Conservation (phyloP, 2,113 vertebrate genomes). For the Uropsilus gracilis region DNA sequence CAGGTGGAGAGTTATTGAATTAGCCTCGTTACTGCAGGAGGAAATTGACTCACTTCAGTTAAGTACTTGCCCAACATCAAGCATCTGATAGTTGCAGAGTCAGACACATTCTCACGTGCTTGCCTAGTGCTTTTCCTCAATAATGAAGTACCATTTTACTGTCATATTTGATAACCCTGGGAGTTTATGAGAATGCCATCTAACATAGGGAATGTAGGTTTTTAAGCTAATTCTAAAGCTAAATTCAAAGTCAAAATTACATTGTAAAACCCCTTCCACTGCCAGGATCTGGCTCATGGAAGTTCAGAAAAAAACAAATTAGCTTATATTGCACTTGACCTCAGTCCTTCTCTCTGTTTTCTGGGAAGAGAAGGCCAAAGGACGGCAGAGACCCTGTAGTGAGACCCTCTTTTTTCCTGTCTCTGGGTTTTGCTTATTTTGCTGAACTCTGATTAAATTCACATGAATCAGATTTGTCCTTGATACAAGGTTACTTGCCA, state of each 20-base stretch:
- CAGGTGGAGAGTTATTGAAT: background rate
- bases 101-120: background rate
- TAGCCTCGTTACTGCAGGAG: background rate
- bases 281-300: background rate
- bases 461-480: background rate
- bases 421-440: background rate
- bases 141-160: background rate
- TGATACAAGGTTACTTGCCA: background rate
- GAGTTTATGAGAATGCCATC: background rate
- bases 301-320: background rate
- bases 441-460: conserved; percentile 3
- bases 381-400: fast-evolving
- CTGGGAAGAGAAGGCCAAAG: background rate
- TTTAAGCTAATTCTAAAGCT: background rate
- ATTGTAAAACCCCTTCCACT: background rate
- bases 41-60: background rate
- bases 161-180: background rate
- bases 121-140: background rate
- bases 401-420: background rate
- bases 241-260: background rate
- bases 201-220: background rate
- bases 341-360: background rate
- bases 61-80: background rate
- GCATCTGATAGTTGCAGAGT: background rate
- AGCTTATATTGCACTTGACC: background rate